phyloP scores from a whole-genome alignment of 2,113 vertebrate species.

The Rhinopomastus cyanomelas region DNA sequence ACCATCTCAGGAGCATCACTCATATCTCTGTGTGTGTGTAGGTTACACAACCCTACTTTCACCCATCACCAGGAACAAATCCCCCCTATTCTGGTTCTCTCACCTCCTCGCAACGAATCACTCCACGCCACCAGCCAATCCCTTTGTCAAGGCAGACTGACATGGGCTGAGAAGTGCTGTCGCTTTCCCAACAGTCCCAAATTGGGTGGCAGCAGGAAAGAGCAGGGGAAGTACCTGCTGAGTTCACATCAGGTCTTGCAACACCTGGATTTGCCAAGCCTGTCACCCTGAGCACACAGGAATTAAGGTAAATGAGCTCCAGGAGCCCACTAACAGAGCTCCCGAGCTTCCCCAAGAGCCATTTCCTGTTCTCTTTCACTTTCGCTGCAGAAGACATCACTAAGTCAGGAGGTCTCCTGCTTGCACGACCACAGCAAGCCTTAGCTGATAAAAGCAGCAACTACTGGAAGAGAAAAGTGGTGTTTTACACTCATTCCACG shows the following conservation, averaged over 20 bases:
- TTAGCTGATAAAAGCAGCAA: background rate
- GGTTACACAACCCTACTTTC: rapidly evolving
- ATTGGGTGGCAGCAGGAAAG: rapidly evolving
- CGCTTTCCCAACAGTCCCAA: background rate
- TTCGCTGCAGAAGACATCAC: background rate
- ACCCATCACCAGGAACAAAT: background rate
- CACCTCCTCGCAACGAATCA: background rate
- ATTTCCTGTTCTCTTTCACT: background rate
- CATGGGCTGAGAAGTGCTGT: rapidly evolving
- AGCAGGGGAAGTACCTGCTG: rapidly evolving
- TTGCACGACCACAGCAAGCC: background rate
- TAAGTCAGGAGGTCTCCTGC: background rate
- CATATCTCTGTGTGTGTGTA: rapidly evolving
- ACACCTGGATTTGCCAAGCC: background rate
- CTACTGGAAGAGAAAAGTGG: background rate
- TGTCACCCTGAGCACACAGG: background rate
- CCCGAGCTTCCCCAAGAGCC: background rate
- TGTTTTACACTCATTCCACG: background rate
- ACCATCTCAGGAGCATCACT: rapidly evolving
- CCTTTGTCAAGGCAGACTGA: background rate
- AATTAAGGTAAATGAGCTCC: background rate
- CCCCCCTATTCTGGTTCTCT: background rate
- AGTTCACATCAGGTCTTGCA: rapidly evolving
- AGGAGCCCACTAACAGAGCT: background rate
- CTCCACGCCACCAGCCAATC: background rate